Conservation (phyloP, 2,113 vertebrate genomes). For the Pedetes capensis region DNA sequence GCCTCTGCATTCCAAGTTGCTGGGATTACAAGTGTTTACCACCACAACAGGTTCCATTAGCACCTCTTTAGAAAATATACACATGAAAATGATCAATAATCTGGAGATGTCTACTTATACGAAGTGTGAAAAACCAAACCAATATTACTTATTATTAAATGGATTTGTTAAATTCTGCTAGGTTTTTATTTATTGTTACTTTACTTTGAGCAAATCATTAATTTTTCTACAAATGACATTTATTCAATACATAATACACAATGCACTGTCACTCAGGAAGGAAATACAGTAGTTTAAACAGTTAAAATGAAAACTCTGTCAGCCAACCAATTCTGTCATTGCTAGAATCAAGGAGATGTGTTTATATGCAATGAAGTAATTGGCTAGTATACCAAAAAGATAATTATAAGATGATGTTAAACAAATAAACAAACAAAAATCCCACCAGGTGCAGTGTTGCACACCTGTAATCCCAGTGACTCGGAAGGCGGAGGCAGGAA, state of each 20-base stretch:
- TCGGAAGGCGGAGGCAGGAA: too few relatives aligned
- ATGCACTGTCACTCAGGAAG: slow-evolving; percentile 48
- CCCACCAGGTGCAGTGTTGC: too few relatives aligned
- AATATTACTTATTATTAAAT: neutral
- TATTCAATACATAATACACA: slow-evolving; percentile 60
- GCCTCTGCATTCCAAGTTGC: too few relatives aligned
- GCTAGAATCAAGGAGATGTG: slow-evolving; percentile 64
- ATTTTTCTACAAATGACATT: slow-evolving; percentile 68
- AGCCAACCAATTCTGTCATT: slow-evolving; percentile 32
- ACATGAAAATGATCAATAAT: neutral
- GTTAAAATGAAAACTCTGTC: neutral
- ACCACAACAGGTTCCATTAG: too few relatives aligned
- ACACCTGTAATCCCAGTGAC: too few relatives aligned
- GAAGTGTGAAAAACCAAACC: neutral
- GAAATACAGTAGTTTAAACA: slow-evolving; percentile 55
- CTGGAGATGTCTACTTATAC: neutral
- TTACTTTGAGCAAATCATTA: slow-evolving; percentile 72
- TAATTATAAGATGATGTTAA: slow-evolving; percentile 35
- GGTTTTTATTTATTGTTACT: slow-evolving; percentile 48
- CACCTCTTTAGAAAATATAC: too few relatives aligned
- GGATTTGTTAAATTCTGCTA: slow-evolving; percentile 36
- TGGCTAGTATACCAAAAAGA: slow-evolving; percentile 25
- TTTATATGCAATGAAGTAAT: slow-evolving; percentile 65
- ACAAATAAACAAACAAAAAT: too few relatives aligned
- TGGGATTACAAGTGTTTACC: too few relatives aligned